Conservation (phyloP, 2,113 vertebrate species). For the Cyprinus carpio region DNA sequence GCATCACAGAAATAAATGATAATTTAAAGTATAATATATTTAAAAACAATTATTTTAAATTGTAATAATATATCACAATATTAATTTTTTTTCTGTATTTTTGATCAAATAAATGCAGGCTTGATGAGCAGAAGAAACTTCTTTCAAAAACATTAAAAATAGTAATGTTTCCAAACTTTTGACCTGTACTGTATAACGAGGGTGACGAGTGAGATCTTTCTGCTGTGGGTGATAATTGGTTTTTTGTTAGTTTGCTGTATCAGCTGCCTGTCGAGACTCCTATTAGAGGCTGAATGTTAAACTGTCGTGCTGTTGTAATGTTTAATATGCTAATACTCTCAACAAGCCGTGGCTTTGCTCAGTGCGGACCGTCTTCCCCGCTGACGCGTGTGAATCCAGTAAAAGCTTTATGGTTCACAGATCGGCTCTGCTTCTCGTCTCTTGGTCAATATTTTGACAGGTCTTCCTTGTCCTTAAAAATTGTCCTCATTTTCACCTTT, state of each 20-base stretch:
- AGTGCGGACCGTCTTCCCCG: neutral
- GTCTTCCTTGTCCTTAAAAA: constrained; percentile 55
- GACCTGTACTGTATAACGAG: no score
- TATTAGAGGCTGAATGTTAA: constrained; percentile 5
- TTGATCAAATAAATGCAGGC: no score
- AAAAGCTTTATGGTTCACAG: constrained; percentile 7
- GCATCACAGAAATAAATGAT: no score
- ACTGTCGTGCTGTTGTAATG: constrained; percentile 25
- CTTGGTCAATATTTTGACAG: constrained; percentile 59
- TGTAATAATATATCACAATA: no score
- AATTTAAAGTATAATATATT: no score
- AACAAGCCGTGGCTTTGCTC: constrained; percentile 18
- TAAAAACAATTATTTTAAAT: no score
- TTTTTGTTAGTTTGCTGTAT: constrained; percentile 28
- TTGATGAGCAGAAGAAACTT: no score
- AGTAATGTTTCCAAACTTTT: no score
- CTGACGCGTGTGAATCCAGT: neutral
- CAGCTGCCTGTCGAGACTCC: constrained; percentile 1
- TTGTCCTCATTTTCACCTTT: constrained; percentile 30
- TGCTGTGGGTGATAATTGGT: constrained; percentile 47
- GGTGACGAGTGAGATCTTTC: constrained; percentile 47
- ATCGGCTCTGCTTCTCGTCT: constrained; percentile 61
- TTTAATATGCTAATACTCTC: constrained; percentile 22
- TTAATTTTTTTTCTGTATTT: no score
- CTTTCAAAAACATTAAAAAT: no score